Evolutionary conservation across 2,797 vertebrate genomes (phyloP).

Genomic region (Syndactyla subalaris): DNA sequence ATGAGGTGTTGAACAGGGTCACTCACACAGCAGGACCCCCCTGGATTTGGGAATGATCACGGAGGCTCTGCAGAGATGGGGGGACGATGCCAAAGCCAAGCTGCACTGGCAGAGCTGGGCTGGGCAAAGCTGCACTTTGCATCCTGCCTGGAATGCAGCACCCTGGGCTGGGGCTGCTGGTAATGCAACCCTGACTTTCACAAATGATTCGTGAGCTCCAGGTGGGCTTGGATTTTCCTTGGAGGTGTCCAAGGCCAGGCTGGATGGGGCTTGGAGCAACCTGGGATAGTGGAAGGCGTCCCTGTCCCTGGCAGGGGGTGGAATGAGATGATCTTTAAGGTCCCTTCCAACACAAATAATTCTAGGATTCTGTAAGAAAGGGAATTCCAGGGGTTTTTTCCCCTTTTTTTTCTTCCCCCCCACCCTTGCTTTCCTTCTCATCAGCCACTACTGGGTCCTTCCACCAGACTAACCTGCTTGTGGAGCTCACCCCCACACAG

Average conservation of each 20-base stretch:
- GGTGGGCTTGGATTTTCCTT: neutral
- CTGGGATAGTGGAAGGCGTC: neutral
- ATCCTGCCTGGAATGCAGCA: neutral
- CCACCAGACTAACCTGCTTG: neutral
- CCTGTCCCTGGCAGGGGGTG: neutral
- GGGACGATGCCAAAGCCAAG: neutral
- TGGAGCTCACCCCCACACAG: neutral
- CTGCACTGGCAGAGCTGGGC: neutral
- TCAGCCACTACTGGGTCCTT: neutral
- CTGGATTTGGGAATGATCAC: fast-evolving
- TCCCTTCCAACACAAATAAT: neutral
- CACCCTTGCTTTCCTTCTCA: neutral
- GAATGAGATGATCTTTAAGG: neutral
- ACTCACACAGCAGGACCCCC: neutral
- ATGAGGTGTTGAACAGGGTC: neutral
- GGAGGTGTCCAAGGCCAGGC: neutral
- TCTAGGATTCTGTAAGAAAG: neutral
- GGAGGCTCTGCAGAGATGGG: neutral
- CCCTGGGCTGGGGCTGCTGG: neutral
- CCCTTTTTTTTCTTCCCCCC: neutral
- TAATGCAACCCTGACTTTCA: neutral
- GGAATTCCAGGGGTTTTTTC: fast-evolving
- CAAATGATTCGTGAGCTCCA: neutral
- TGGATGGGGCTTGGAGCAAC: fast-evolving
- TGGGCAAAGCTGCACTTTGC: too few species aligned